A percentile compares a stretch with the other conserved stretches of the same genome.
Evolutionary conservation across 2,113 vertebrate species (phyloP).

Genomic region (Scomber scombrus): DNA sequence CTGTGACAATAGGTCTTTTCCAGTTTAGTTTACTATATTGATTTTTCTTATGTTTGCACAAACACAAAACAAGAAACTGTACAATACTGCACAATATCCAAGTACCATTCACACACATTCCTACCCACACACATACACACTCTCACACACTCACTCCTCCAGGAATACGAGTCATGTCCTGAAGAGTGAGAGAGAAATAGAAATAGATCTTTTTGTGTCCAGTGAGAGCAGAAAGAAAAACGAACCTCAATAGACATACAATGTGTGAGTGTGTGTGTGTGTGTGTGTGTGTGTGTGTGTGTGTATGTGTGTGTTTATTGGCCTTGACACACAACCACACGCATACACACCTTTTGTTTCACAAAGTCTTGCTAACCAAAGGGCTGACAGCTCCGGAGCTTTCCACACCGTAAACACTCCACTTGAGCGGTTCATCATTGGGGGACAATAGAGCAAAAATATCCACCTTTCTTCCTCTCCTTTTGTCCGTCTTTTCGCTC

Average conservation of each 20-base stretch:
- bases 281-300: neutral
- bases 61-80: too few relatives aligned
- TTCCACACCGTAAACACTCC: constrained; percentile 66
- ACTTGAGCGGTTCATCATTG: constrained; percentile 47
- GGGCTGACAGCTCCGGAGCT: constrained; percentile 61
- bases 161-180: constrained; percentile 26
- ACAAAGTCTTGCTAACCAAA: constrained; percentile 61
- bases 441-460: constrained; percentile 56
- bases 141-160: constrained; percentile 25
- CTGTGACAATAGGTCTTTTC: too few relatives aligned
- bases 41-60: too few relatives aligned
- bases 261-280: neutral
- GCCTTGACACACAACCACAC: constrained; percentile 53
- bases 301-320: neutral
- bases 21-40: too few relatives aligned
- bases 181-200: constrained; percentile 39
- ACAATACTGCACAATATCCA: too few relatives aligned
- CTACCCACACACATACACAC: constrained; percentile 20
- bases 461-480: constrained; percentile 45
- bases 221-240: constrained; percentile 8
- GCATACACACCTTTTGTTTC: constrained; percentile 71
- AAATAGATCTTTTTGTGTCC: constrained; percentile 33
- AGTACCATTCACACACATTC: neutral
- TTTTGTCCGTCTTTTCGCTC: constrained; percentile 19
- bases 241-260: constrained; percentile 23